These are phyloP conservation scores for Mesorhabditis spiculigera DNA, from an alignment of 2,888 invertebrate genomes.

Conservation along the genomic window DNA sequence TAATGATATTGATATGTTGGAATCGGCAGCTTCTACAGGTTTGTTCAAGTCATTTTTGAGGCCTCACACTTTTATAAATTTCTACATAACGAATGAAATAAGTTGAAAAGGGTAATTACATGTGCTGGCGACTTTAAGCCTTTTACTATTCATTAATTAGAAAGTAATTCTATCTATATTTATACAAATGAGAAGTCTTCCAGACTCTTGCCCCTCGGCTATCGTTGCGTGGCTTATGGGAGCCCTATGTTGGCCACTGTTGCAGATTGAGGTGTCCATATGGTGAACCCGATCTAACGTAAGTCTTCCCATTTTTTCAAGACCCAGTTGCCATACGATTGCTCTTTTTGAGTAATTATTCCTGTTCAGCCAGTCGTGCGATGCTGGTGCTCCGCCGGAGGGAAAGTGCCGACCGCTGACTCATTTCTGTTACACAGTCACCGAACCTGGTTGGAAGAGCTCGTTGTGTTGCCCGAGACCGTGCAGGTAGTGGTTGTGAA, in stretches of 20 bases:
- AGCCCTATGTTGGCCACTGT: constrained; percentile 58
- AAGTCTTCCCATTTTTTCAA: constrained; percentile 7
- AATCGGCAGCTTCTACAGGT: constrained; percentile 54
- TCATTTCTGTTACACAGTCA: constrained; percentile 56
- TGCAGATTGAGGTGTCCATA: constrained; percentile 58
- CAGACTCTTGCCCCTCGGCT: constrained; percentile 35
- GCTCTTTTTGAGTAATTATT: neutral
- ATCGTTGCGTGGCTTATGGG: constrained; percentile 57
- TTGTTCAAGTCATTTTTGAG: neutral
- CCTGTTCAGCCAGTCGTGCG: constrained; percentile 53
- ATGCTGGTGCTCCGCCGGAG: constrained; percentile 52
- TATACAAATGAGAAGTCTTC: neutral
- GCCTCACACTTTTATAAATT: too few relatives aligned
- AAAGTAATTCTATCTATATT: too few relatives aligned
- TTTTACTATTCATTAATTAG: too few relatives aligned
- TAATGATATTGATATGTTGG: constrained; percentile 57
- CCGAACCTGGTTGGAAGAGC: constrained; percentile 32
- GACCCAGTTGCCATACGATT: neutral
- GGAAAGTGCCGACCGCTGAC: constrained; percentile 55
- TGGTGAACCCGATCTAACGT: constrained; percentile 56
- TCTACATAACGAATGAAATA: too few relatives aligned
- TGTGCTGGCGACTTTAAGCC: too few relatives aligned
- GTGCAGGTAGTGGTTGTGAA: neutral
- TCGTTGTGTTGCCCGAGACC: neutral
- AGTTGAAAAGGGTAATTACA: too few relatives aligned